Percentiles rank a stretch among this genome's conserved stretches.
phyloP scores from a whole-genome alignment of 1,140 invertebrate species.

The Drosophila nikananu region DNA sequence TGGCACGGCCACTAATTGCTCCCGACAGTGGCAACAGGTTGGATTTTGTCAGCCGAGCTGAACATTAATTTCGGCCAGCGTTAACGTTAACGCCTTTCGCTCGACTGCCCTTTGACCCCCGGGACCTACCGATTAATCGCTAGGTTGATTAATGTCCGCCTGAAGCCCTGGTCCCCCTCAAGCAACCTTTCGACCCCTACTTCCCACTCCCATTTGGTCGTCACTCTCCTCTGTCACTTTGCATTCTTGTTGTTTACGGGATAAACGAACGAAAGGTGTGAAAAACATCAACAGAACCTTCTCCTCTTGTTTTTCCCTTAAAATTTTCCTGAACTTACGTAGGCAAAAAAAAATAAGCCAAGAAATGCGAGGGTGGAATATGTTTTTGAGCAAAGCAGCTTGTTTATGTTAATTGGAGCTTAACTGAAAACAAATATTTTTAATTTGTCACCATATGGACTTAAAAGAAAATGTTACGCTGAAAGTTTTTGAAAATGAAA shows the following conservation, averaged over 20 bases:
- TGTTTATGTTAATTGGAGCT: constrained; percentile 24
- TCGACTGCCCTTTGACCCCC: constrained; percentile 38
- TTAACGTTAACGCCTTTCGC: constrained; percentile 41
- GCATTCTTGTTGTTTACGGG: constrained; percentile 75
- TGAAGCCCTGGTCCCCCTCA: constrained; percentile 1
- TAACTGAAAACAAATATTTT: not conserved
- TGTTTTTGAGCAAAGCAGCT: not conserved
- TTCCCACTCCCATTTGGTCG: constrained; percentile 13
- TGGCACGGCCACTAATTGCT: constrained; percentile 67
- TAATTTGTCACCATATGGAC: not conserved
- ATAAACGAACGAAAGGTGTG: constrained; percentile 58
- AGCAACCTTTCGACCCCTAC: constrained; percentile 33
- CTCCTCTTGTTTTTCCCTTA: not conserved
- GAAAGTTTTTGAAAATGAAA: no score
- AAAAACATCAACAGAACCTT: constrained; percentile 25
- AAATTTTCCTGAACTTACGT: constrained; percentile 5
- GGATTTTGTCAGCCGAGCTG: constrained; percentile 44
- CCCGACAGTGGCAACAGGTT: constrained; percentile 76
- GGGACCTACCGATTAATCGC: constrained; percentile 6
- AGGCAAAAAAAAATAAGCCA: constrained; percentile 2
- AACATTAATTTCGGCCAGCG: constrained; percentile 60
- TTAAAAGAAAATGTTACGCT: not conserved
- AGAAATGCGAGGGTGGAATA: not conserved
- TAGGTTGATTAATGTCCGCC: constrained; percentile 25
- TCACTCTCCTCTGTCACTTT: constrained; percentile 68